Base-by-base conservation (phyloP, 2,888 invertebrate species). In the Epinotia bilunana region DNA sequence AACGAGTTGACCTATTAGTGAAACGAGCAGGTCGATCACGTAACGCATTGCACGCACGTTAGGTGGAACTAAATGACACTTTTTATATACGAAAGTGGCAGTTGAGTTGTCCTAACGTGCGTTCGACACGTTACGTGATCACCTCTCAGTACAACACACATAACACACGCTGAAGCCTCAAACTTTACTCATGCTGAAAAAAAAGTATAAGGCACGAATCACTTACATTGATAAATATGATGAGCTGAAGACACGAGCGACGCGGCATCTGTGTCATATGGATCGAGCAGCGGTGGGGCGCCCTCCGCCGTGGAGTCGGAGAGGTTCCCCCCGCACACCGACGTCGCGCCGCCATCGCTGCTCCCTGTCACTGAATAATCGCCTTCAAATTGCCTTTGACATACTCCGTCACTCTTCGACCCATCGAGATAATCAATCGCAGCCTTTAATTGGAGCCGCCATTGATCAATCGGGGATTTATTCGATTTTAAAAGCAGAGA, bases 271-370 rank as follows among this genome's bases (percentile, higher is more conserved):
- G 96, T 95, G 86, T 97, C 96, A 81, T 96, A 95, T 64, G 95
- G 95, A 84, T 95, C 95, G 63, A 96, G 93, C n/a, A 95, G 95
- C 3, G 95, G 95, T 5, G 95, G 95, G 74, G 94, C 94, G 84
- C 97, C 97, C 84, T 97, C 97, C 18, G 96, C 97, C 18, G 97
- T 97, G 6, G 97, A 97, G 88, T 97, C 97, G 0, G 96, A 97
- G 63, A 97, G 92, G 89, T 97, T 97, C n/a, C 97, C 97, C 46
- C 97, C 97, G 82, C 97, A 97, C 77, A 97, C 97, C 13, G 95
- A 95, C 67, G 97, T 97, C 3, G 97, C 97, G 16, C 97, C 97
- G 20, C 96, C 96, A 87, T 98, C 98, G 83, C 97, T 97, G 89
- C 97, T 97, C 79, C 94, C 94, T 90, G 90, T 90, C 85, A 89